Conservation (phyloP, 2,797 vertebrate genomes). For the Rachycentron canadum region DNA sequence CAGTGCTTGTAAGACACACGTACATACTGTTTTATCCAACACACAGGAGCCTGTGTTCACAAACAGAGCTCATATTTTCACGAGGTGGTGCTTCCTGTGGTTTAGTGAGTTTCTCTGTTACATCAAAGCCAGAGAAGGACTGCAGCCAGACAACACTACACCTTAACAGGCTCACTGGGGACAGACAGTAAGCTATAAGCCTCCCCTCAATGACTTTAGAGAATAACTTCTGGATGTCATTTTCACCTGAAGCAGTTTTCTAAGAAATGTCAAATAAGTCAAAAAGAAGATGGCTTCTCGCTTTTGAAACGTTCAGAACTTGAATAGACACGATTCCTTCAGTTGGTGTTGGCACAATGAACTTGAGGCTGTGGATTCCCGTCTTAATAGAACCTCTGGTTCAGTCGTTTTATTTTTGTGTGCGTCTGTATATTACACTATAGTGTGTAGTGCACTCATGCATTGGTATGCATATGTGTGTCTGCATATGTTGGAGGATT, state of each 20-base stretch:
- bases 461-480: slow-evolving; percentile 62
- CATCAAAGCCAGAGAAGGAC: slow-evolving; percentile 74
- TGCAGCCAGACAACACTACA: slow-evolving; percentile 45
- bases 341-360: slow-evolving; percentile 45
- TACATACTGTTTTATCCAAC: slow-evolving; percentile 62
- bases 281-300: slow-evolving; percentile 14
- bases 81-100: slow-evolving; percentile 72
- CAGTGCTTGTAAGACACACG: slow-evolving; percentile 61
- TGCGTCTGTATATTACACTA: slow-evolving; percentile 10
- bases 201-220: neutral
- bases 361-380: slow-evolving; percentile 8
- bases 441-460: slow-evolving; percentile 1
- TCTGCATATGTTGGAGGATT: slow-evolving; percentile 76
- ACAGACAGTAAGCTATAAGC: slow-evolving; percentile 12
- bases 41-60: slow-evolving; percentile 72
- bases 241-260: slow-evolving; percentile 30
- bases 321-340: slow-evolving; percentile 40
- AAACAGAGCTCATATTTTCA: slow-evolving; percentile 79
- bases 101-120: slow-evolving; percentile 67
- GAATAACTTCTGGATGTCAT: slow-evolving; percentile 38
- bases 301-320: slow-evolving; percentile 20
- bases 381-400: slow-evolving; percentile 40
- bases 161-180: slow-evolving; percentile 44
- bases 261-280: neutral
- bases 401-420: slow-evolving; percentile 49